phyloP scores from a whole-genome alignment of 2,888 invertebrate species.

The Orchesellides sinensis region DNA sequence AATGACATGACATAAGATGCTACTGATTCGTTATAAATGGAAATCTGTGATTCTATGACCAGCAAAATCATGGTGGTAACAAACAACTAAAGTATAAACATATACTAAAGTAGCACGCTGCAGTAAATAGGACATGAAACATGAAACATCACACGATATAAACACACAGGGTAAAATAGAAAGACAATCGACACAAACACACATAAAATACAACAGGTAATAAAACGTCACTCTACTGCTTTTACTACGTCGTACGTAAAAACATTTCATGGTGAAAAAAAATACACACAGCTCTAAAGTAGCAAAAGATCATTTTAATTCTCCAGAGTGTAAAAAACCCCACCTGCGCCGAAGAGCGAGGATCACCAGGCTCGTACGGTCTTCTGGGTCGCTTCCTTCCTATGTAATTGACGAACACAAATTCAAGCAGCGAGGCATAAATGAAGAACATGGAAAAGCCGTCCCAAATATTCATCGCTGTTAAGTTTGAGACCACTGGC shows the following conservation, averaged over 20 bases:
- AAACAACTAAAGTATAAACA: too few species aligned
- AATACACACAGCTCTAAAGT: background rate
- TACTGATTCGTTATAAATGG: too few species aligned
- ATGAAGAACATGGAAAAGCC: conserved; percentile 98
- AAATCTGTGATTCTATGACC: too few species aligned
- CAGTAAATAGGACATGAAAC: too few species aligned
- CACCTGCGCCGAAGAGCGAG: conserved; percentile 72
- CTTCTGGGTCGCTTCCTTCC: conserved; percentile 89
- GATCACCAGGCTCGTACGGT: conserved; percentile 67
- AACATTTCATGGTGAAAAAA: background rate
- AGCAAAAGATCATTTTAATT: background rate
- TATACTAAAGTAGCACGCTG: too few species aligned
- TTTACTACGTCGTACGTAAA: background rate
- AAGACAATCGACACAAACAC: background rate
- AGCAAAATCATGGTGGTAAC: too few species aligned
- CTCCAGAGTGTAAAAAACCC: conserved; percentile 38
- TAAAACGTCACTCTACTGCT: background rate
- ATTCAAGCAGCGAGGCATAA: conserved; percentile 94
- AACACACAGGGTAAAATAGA: background rate
- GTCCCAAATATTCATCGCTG: conserved; percentile 98
- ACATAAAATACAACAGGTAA: too few species aligned
- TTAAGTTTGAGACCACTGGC: conserved; percentile 94
- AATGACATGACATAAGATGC: too few species aligned
- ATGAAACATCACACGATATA: too few species aligned
- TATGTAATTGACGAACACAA: conserved; percentile 96